Conservation (phyloP, 2,113 vertebrate species). For the Chloropsis hardwickii region DNA sequence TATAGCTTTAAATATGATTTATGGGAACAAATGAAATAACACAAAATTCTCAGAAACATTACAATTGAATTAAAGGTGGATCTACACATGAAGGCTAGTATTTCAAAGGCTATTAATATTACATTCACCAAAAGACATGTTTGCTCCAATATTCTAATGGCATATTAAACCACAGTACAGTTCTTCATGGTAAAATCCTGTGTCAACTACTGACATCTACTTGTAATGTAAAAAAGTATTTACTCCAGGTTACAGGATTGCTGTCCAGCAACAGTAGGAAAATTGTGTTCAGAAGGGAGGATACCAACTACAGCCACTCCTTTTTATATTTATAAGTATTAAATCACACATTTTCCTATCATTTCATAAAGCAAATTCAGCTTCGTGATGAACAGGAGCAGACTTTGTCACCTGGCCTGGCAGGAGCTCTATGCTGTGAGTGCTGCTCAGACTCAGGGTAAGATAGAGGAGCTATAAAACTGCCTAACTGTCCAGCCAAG, state of each 20-base stretch:
- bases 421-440: neutral
- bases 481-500: neutral
- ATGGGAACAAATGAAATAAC: neutral
- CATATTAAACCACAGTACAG: neutral
- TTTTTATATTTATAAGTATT: neutral
- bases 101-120: neutral
- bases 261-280: neutral
- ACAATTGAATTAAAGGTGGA: neutral
- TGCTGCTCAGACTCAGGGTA: neutral
- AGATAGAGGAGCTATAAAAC: neutral
- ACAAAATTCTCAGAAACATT: neutral
- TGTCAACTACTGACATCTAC: neutral
- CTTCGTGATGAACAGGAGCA: neutral
- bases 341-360: neutral
- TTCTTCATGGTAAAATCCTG: neutral
- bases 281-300: neutral
- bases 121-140: neutral
- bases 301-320: neutral
- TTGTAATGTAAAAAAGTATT: neutral
- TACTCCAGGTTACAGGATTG: neutral
- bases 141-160: neutral
- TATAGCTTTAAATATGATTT: neutral
- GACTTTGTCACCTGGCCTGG: neutral
- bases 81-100: neutral
- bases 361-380: neutral